These are phyloP conservation scores for Drosophila mettleri DNA, from an alignment of 2,888 invertebrate genomes.

Conservation along the genomic window DNA sequence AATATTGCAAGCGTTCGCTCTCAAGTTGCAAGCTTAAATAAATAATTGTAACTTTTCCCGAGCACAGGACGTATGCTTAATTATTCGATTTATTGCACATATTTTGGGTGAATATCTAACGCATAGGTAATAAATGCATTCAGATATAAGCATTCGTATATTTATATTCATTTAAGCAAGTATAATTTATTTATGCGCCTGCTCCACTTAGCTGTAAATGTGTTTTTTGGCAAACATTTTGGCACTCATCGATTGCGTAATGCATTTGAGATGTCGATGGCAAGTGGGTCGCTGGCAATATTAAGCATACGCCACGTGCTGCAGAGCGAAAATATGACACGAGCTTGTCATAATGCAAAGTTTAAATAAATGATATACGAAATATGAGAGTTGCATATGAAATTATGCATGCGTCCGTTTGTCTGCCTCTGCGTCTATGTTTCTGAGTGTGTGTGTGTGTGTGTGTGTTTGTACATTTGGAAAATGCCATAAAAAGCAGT, in stretches of 20 bases:
- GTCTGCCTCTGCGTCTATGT: no score
- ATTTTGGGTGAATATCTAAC: slow-evolving; percentile 6
- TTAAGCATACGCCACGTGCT: slow-evolving; percentile 74
- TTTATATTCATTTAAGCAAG: slow-evolving; percentile 1
- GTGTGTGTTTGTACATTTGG: slow-evolving; percentile 42
- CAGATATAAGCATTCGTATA: neutral
- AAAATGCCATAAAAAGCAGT: slow-evolving; percentile 75
- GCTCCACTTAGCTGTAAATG: slow-evolving; percentile 15
- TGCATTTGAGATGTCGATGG: slow-evolving; percentile 66
- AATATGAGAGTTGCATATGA: slow-evolving; percentile 35
- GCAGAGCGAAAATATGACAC: slow-evolving; percentile 52
- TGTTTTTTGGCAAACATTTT: slow-evolving; percentile 19
- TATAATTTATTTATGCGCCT: slow-evolving; percentile 39
- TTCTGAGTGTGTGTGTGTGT: slow-evolving; percentile 1
- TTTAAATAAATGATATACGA: slow-evolving; percentile 75
- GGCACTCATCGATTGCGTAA: slow-evolving; percentile 43
- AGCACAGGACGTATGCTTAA: slow-evolving; percentile 12
- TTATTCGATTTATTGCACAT: slow-evolving; percentile 20
- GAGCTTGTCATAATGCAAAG: slow-evolving; percentile 68
- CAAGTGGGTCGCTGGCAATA: slow-evolving; percentile 54
- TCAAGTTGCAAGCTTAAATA: slow-evolving; percentile 3
- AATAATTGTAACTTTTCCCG: neutral
- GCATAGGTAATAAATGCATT: slow-evolving; percentile 2
- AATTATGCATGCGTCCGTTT: slow-evolving; percentile 23
- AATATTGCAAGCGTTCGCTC: neutral